These are phyloP conservation scores for Eira barbara DNA, from an alignment of 2,113 vertebrate species.

Conservation along the genomic window DNA sequence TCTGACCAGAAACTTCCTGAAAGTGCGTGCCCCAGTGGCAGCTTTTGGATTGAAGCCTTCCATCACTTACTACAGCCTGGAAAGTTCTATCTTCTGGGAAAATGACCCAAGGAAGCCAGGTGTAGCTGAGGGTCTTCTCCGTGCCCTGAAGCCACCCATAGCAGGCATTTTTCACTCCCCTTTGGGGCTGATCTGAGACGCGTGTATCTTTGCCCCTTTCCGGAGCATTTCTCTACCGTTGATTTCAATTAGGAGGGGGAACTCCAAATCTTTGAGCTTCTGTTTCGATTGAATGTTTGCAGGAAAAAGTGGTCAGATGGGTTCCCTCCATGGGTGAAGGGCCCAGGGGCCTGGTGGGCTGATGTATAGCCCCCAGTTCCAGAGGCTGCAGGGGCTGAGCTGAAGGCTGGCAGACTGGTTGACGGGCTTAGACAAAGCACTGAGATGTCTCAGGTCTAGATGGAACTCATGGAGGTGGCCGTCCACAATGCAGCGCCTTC, in stretches of 20 bases:
- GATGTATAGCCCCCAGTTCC: neutral
- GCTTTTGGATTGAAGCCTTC: neutral
- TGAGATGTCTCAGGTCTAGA: neutral
- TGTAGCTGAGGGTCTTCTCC: neutral
- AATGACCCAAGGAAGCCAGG: neutral
- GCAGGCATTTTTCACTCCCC: neutral
- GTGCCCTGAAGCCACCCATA: neutral
- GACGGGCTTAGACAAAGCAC: neutral
- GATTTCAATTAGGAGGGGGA: neutral
- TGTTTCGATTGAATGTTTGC: neutral
- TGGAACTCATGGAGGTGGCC: neutral
- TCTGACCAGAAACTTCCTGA: neutral
- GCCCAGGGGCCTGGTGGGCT: neutral
- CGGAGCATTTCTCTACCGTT: neutral
- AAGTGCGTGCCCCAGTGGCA: neutral
- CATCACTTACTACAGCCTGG: neutral
- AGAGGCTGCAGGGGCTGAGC: neutral
- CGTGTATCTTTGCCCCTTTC: neutral
- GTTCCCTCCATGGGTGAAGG: neutral
- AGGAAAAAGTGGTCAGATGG: neutral
- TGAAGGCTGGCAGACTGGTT: neutral
- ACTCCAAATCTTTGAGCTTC: neutral
- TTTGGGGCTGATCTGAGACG: neutral
- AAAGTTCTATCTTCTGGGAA: neutral
- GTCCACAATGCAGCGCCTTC: accelerated